A percentile compares a stretch with the other conserved stretches of the same genome.
These are phyloP conservation scores for Teleogryllus oceanicus DNA, from an alignment of 2,888 invertebrate genomes.

Conservation along the genomic window DNA sequence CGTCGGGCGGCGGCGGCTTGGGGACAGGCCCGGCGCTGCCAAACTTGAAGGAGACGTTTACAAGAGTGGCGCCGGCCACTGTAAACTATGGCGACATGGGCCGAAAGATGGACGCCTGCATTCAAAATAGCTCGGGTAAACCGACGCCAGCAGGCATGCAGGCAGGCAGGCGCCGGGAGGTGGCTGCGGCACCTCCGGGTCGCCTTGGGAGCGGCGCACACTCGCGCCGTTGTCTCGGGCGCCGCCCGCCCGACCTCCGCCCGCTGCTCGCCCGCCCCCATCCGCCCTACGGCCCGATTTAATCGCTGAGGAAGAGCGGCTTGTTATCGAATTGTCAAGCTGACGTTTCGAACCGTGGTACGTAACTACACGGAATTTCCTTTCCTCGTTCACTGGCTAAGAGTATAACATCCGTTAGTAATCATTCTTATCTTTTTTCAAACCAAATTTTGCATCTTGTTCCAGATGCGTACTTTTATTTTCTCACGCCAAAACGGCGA, in stretches of 20 bases:
- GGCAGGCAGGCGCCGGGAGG: conserved; percentile 23
- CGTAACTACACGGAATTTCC: too few species aligned
- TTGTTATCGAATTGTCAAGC: too few species aligned
- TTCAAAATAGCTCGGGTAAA: conserved; percentile 19
- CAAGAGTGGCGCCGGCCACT: conserved; percentile 31
- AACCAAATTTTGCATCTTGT: too few species aligned
- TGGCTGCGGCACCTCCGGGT: conserved; percentile 10
- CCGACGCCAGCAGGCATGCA: conserved; percentile 23
- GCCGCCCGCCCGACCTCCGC: background rate
- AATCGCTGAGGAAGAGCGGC: too few species aligned
- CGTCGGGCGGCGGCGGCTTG: conserved; percentile 12
- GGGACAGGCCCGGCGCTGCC: conserved; percentile 12
- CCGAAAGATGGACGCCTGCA: conserved; percentile 18
- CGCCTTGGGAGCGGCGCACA: conserved; percentile 18
- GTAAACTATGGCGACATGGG: conserved; percentile 34
- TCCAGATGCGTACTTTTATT: too few species aligned
- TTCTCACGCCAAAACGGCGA: too few species aligned
- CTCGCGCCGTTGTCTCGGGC: conserved; percentile 18
- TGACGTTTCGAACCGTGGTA: too few species aligned
- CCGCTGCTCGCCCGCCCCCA: background rate
- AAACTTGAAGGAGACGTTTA: conserved; percentile 23
- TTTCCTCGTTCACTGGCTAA: too few species aligned
- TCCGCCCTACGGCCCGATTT: background rate
- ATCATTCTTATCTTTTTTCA: too few species aligned
- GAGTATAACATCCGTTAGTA: too few species aligned